Evolutionary conservation across 2,113 vertebrate species (phyloP).

Genomic region (Neotoma lepida): DNA sequence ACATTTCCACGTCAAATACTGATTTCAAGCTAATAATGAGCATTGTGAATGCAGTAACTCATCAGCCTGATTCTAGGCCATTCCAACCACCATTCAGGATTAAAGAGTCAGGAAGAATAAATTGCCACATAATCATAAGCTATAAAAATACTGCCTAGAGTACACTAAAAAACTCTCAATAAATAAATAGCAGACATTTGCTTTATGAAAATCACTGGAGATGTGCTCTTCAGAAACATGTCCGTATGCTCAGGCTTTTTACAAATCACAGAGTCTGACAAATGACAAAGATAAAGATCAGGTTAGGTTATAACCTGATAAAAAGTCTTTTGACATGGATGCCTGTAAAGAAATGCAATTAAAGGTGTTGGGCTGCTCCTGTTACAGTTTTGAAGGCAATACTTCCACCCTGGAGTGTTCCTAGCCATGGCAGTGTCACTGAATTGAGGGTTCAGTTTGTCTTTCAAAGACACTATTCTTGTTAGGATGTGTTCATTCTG

Average conservation of each 20-base stretch:
- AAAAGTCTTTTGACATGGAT: constrained; percentile 66
- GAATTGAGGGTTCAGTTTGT: background rate
- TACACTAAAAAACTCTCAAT: constrained; percentile 85
- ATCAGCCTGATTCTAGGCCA: constrained; percentile 77
- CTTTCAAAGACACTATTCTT: constrained; percentile 18
- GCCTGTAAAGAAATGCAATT: constrained; percentile 66
- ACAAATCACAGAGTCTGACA: constrained; percentile 80
- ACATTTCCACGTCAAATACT: constrained; percentile 77
- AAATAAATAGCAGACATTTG: constrained; percentile 84
- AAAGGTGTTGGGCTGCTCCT: constrained; percentile 29
- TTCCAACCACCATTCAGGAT: constrained; percentile 77
- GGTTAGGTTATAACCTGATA: constrained; percentile 65
- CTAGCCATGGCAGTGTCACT: background rate
- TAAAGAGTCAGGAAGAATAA: constrained; percentile 81
- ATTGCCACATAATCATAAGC: constrained; percentile 80
- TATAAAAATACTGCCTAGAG: constrained; percentile 89
- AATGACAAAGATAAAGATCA: constrained; percentile 67
- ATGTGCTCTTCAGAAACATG: constrained; percentile 82
- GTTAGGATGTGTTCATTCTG: background rate
- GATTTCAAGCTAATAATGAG: constrained; percentile 79
- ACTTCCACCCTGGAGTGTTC: constrained; percentile 37
- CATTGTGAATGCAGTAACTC: constrained; percentile 14
- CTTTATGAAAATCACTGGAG: constrained; percentile 84
- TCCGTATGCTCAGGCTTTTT: constrained; percentile 66
- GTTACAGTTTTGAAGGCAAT: constrained; percentile 63